phyloP scores from a whole-genome alignment of 1,140 invertebrate genomes.

The Diprion similis region DNA sequence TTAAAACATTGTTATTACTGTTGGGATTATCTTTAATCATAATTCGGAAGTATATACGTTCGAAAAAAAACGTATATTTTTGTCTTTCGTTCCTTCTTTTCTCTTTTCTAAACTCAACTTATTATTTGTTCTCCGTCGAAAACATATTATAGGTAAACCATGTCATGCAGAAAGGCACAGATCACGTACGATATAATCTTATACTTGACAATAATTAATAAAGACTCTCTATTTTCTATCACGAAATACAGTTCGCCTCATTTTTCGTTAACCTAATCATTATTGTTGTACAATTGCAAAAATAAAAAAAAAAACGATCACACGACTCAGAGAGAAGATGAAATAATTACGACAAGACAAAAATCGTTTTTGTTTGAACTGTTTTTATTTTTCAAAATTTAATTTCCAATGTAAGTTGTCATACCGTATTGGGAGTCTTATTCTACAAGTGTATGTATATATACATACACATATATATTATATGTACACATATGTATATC shows the following conservation, averaged over 20 bases:
- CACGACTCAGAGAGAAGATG: constrained; percentile 7
- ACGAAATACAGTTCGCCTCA: too few relatives aligned
- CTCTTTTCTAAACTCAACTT: not conserved
- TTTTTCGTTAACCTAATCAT: too few relatives aligned
- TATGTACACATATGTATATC: too few relatives aligned
- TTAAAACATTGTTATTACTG: not conserved
- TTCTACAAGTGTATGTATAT: constrained; percentile 16
- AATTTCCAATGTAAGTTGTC: constrained; percentile 39
- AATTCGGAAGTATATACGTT: not conserved
- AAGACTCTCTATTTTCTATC: not conserved
- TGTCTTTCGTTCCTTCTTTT: constrained; percentile 8
- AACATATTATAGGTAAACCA: not conserved
- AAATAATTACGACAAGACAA: too few relatives aligned
- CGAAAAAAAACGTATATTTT: too few relatives aligned
- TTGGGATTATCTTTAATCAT: not conserved
- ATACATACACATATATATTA: not conserved
- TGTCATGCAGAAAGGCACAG: too few relatives aligned
- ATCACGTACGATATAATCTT: too few relatives aligned
- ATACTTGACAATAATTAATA: constrained; percentile 11
- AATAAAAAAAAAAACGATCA: constrained; percentile 10
- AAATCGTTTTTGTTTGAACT: too few relatives aligned
- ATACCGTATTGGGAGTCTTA: constrained; percentile 45
- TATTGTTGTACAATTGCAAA: too few relatives aligned
- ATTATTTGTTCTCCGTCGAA: not conserved
- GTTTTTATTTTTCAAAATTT: not conserved